Evolutionary conservation across 2,797 vertebrate genomes (phyloP).

Genomic region (Hoplostethus mediterraneus): DNA sequence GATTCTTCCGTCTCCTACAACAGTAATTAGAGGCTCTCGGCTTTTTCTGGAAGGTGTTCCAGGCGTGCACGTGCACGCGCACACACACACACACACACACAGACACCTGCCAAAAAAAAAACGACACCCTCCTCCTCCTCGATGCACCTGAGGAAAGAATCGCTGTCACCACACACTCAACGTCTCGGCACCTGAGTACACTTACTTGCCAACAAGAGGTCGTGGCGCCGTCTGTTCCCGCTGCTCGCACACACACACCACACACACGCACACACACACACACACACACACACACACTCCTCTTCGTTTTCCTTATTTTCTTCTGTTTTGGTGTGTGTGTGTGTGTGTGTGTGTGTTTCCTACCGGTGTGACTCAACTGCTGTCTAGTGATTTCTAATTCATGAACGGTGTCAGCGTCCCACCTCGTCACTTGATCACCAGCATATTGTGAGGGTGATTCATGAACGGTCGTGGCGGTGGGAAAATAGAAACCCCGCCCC

Average conservation of each 20-base stretch:
- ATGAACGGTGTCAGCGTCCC: neutral
- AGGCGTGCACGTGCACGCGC: constrained; percentile 13
- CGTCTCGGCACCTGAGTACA: constrained; percentile 58
- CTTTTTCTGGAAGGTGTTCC: constrained; percentile 52
- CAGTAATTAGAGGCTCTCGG: constrained; percentile 60
- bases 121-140: constrained; percentile 56
- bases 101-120: constrained; percentile 55
- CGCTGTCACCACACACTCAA: constrained; percentile 42
- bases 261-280: constrained; percentile 24
- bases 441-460: neutral
- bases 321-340: neutral
- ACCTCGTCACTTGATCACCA: neutral
- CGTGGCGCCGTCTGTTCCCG: constrained; percentile 59
- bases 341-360: neutral
- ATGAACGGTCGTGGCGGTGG: neutral
- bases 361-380: neutral
- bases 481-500: neutral
- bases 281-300: constrained; percentile 14
- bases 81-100: constrained; percentile 8
- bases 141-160: constrained; percentile 66
- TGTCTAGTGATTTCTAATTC: neutral
- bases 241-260: constrained; percentile 36
- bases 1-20: constrained; percentile 70
- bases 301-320: constrained; percentile 3
- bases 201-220: constrained; percentile 63